These are phyloP conservation scores for Sycophila texana DNA, from an alignment of 2,888 invertebrate species.

Conservation along the genomic window DNA sequence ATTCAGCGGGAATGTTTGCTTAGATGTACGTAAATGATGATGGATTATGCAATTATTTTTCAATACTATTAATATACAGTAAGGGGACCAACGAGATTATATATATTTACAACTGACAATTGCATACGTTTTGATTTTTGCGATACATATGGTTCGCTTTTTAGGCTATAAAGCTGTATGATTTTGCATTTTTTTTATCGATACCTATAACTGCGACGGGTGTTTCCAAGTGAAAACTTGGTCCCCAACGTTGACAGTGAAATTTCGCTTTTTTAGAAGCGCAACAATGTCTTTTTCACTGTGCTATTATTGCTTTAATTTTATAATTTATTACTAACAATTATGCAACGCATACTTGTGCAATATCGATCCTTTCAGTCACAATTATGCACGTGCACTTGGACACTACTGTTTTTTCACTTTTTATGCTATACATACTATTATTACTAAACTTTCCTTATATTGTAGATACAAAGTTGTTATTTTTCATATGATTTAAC, in stretches of 20 bases:
- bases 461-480: too few species aligned
- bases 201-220: not conserved
- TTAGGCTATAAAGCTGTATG: constrained; percentile 33
- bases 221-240: constrained; percentile 35
- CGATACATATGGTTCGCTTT: constrained; percentile 12
- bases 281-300: constrained; percentile 34
- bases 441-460: not conserved
- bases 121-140: not conserved
- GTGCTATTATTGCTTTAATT: not conserved
- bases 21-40: too few species aligned
- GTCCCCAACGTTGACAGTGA: not conserved
- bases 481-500: too few species aligned
- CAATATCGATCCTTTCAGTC: constrained; percentile 16
- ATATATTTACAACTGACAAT: too few species aligned
- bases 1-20: too few species aligned
- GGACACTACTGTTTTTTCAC: not conserved
- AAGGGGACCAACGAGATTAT: too few species aligned
- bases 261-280: constrained; percentile 9
- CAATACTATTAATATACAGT: too few species aligned
- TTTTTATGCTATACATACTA: not conserved
- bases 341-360: not conserved
- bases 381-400: not conserved
- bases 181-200: constrained; percentile 6
- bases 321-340: too few species aligned
- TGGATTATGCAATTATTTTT: too few species aligned